Evolutionary conservation across 2,113 vertebrate genomes (phyloP), one percentile per base, ranked within the genome.

Genomic region (Elachura formosa): DNA sequence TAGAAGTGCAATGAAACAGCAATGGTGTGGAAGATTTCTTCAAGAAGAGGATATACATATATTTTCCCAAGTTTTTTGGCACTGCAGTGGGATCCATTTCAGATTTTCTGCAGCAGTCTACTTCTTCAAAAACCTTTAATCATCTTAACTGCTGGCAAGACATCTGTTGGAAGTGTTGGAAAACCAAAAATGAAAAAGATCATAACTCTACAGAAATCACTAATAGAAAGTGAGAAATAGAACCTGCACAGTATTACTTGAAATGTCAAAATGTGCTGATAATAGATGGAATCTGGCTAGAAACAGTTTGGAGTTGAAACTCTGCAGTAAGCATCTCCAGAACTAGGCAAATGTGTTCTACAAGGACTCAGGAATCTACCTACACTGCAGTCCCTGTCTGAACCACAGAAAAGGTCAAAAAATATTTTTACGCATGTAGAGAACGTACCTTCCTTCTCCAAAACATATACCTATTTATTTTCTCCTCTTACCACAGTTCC

Each of bases 191-290:
- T 80, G 59, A 94, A 92, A 93, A 97, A 94, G 69, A 63, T 93
- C 43, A 23, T 93, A 94, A 90, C 90, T 96, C 71, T 26, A 85
- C 67, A 89, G 77, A 94, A 96, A 83, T 92, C 89, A 71, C 89
- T 94, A 94, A 94, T 56, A 87, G 84, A 91, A 96, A 97, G 87
- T 77, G 93, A 96, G 92, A 94, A 96, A 95, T 55, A 95, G 93
- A 96, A 93, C 69, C 82, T 95, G 92, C 41, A 59, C 74, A 87
- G 22, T 46, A 83, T 94, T 90, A 93, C 79, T 90, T 89, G 41
- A 93, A 94, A 94, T 84, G 84, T 94, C 62, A 79, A 93, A 94
- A 94, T 55, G 38, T 73, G 38, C 89, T 91, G 89, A 91, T 94
- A 96, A 96, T 94, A 92, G 92, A 94, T 94, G 71, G 87, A 93